Base-by-base conservation (phyloP, 2,797 vertebrate species). In the Clarias fuscus region DNA sequence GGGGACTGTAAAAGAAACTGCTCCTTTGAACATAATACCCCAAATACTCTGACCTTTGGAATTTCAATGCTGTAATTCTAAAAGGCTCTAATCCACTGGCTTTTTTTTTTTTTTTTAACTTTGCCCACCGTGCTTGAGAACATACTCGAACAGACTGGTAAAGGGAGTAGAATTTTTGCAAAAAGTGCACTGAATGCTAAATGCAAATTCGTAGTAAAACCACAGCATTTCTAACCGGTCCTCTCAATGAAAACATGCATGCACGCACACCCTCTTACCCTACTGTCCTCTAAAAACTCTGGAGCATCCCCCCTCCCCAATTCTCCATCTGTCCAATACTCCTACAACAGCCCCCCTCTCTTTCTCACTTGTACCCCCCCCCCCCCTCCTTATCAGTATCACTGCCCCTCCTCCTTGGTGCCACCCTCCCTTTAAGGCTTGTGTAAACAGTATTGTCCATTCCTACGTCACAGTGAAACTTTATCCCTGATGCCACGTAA, bases 401-500 rank as follows among this genome's bases (percentile, higher is more conserved):
- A 43, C 56, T 10, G 20, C 71, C 79, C 33, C 43, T 68, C 87
- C 85, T 84, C 65, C 61, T 7, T 48, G 15, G 37, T 65, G 71
- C 75, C 78, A 68, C 86, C 86, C 62, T 58, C 75, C 72, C 58
- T 82, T 56, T 20, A 6, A 77, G 67, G 30, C 84, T 84, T 87
- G 61, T 85, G 73, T 85, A 88, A 89, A 89, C 86, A 88, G 37
- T 73, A 87, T 89, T 83, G 87, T 48, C 77, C 85, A 84, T 30
- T 78, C 61, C 33, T n/a, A 85, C 84, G 82, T 90, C 87, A 90
- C 68, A 82, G 27, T 76, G 86, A 88, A 90, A 89, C 80, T 27
- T 62, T 82, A 88, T 81, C 85, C 53, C 81, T 33, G 37, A 62
- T 89, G 87, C 90, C 88, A 88, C 87, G 88, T 90, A 86, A 90